Evolutionary conservation across 1,140 invertebrate genomes (phyloP), one percentile per base, ranked within the genome.

Genomic region (Eubasilissa regina): DNA sequence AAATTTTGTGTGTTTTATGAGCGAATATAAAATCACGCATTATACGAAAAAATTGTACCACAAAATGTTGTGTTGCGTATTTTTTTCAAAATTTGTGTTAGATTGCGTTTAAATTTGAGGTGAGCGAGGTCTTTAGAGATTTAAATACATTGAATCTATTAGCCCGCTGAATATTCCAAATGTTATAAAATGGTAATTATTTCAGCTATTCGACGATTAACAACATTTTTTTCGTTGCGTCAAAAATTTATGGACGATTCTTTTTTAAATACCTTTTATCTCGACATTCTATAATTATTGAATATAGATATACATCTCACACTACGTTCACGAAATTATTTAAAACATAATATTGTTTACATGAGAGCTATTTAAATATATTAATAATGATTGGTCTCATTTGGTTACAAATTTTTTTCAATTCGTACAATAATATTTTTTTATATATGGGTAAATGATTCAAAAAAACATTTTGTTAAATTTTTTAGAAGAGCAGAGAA

Each of bases 311-410:
- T 35, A 51, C 15, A 47, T 70, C 66, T 15, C 15, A 9, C 35
- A 12, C 47, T 70, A 48, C n/a, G 48, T 70, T 70, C 47, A 11
- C 4, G 8, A 21, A 13, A 25, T 70, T 70, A 70, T 70, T 25
- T 17, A 21, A 70, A 70, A 70, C 45, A 51, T 48, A 45, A 47
- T 25, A 70, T 25, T 70, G 51, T 70, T 68, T 68, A 48, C 64
- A 68, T n/a, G 64, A 47, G 43, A 47, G n/a, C 64, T 10, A 68
- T 68, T 70, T 70, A 48, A 70, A 48, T 70, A 53, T 51, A 70
- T 53, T 70, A 70, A 53, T 3, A 48, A 51, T n/a, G 21, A 51
- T 48, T 25, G 15, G 66, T 53, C 47, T 70, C 44, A 70, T 70
- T 70, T 70, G 66, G 47, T 70, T 70, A 21, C 35, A 25, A 70